These are phyloP conservation scores for Murina feae DNA, from an alignment of 2,113 vertebrate species.

Conservation along the genomic window DNA sequence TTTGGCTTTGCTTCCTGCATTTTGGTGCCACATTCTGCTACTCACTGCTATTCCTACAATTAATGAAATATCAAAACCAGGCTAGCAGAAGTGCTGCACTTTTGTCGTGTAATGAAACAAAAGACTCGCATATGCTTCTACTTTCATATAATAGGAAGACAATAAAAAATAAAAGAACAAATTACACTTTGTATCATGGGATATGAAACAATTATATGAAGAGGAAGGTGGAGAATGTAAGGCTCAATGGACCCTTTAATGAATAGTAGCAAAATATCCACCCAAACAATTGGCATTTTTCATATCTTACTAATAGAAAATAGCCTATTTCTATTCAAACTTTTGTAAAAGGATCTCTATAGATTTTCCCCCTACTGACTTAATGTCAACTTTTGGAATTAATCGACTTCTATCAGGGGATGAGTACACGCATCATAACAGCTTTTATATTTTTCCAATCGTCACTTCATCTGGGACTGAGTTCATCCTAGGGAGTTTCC, in stretches of 20 bases:
- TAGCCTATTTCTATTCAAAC: conserved; percentile 37
- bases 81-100: conserved; percentile 23
- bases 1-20: background rate
- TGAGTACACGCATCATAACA: conserved; percentile 23
- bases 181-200: conserved; percentile 14
- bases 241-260: conserved; percentile 56
- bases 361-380: conserved; percentile 24
- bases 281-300: conserved; percentile 44
- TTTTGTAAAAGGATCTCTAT: conserved; percentile 56
- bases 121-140: background rate
- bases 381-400: conserved; percentile 54
- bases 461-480: conserved; percentile 42
- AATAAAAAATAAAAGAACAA: conserved; percentile 2
- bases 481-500: conserved; percentile 57
- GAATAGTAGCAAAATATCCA: conserved; percentile 61
- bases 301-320: conserved; percentile 19
- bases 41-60: background rate
- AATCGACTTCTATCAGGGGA: conserved; percentile 25
- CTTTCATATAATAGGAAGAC: conserved; percentile 14
- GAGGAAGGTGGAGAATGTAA: conserved; percentile 11
- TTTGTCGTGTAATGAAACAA: conserved; percentile 55
- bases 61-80: conserved; percentile 60
- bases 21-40: background rate
- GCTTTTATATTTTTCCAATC: conserved; percentile 55
- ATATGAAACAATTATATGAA: conserved; percentile 54